phyloP scores from a whole-genome alignment of 2,888 invertebrate species.

The Gandaritis pyraliata region DNA sequence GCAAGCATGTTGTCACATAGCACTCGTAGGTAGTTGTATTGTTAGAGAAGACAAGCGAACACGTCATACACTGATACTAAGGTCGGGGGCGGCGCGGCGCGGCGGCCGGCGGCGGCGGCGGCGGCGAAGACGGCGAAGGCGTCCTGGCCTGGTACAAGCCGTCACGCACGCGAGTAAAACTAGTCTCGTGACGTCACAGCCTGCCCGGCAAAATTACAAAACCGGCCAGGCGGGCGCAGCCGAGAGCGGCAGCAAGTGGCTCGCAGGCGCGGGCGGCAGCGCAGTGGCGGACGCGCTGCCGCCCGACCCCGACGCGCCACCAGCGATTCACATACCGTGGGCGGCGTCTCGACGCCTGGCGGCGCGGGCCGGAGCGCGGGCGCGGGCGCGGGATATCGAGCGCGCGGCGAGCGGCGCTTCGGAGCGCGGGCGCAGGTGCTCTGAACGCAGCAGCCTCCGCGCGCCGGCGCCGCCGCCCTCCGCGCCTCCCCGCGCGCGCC shows the following conservation, averaged over 20 bases:
- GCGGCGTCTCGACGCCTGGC: conserved; percentile 78
- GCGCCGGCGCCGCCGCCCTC: conserved; percentile 85
- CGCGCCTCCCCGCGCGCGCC: conserved; percentile 75
- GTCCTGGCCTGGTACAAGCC: conserved; percentile 77
- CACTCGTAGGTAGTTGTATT: conserved; percentile 45
- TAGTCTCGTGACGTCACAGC: conserved; percentile 82
- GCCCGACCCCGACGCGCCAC: conserved; percentile 81
- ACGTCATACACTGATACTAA: conserved; percentile 76
- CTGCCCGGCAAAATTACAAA: conserved; percentile 81
- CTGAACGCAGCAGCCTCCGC: conserved; percentile 87
- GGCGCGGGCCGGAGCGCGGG: conserved; percentile 66
- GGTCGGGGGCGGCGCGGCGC: conserved; percentile 78
- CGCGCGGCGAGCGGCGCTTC: conserved; percentile 83
- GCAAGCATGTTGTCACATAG: conserved; percentile 28
- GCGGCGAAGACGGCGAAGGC: conserved; percentile 63
- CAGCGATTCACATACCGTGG: conserved; percentile 77
- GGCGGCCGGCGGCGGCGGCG: conserved; percentile 68
- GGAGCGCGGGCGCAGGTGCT: conserved; percentile 88
- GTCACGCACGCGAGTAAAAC: conserved; percentile 81
- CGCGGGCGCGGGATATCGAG: conserved; percentile 76
- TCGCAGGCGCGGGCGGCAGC: conserved; percentile 59
- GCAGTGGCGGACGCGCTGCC: conserved; percentile 81
- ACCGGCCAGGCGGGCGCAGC: conserved; percentile 75
- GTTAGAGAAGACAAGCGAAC: conserved; percentile 64
- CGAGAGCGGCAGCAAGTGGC: conserved; percentile 66